phyloP scores from a whole-genome alignment of 1,140 invertebrate species.

The Daktulosphaira vitifoliae region DNA sequence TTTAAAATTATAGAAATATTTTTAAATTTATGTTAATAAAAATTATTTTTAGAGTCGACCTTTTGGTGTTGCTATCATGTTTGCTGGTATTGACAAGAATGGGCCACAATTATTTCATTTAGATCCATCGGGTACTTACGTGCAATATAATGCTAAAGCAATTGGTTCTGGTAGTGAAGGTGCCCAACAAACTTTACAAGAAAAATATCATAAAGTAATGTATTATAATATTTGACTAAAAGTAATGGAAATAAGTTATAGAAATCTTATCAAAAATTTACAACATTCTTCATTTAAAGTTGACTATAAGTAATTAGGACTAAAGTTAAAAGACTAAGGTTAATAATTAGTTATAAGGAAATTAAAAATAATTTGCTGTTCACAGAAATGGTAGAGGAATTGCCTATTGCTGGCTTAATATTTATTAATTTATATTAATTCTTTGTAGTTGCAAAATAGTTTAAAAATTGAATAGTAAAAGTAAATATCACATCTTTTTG shows the following conservation, averaged over 20 bases:
- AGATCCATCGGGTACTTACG: constrained; percentile 96
- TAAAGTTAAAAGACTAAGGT: too few relatives aligned
- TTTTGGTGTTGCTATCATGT: constrained; percentile 94
- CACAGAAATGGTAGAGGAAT: too few relatives aligned
- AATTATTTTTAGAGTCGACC: constrained; percentile 65
- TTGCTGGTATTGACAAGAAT: constrained; percentile 78
- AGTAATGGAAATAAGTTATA: too few relatives aligned
- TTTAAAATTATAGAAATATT: neutral
- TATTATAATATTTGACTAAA: too few relatives aligned
- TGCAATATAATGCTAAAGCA: constrained; percentile 96
- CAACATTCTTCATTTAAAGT: neutral
- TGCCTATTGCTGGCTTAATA: too few relatives aligned
- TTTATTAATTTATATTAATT: too few relatives aligned
- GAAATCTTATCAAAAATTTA: too few relatives aligned
- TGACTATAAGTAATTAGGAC: neutral
- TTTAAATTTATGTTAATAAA: constrained; percentile 12
- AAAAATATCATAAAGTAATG: constrained; percentile 68
- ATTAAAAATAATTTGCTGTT: too few relatives aligned
- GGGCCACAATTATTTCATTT: constrained; percentile 88
- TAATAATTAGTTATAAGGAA: too few relatives aligned
- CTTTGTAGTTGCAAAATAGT: too few relatives aligned
- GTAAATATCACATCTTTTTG: too few relatives aligned
- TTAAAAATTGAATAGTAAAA: too few relatives aligned
- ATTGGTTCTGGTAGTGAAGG: constrained; percentile 99
- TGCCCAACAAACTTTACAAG: constrained; percentile 92